Base-by-base conservation (phyloP, 2,797 vertebrate genomes). In the Notoglanidium macrostoma region DNA sequence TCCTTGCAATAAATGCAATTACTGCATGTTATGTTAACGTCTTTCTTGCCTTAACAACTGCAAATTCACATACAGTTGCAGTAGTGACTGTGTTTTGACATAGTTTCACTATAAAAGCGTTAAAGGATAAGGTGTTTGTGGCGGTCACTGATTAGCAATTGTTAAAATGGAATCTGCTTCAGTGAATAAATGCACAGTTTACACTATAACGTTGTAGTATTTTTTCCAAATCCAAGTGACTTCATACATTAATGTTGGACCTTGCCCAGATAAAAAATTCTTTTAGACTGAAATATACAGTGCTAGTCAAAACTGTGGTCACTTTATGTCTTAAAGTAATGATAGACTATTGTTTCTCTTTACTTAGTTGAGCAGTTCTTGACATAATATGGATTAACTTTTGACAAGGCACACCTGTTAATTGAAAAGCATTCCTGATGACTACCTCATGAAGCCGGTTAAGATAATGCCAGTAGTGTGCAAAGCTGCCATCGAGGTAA, bases 101-200 rank as follows among this genome's bases (percentile, higher is more conserved):
- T 63, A 61, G 55, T 74, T 63, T 55, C 12, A 29, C 40, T 82
- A 84, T 57, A 87, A 55, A 1, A 49, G 80, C 57, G 17, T 88
- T 88, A 49, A 86, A 59, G 83, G 76, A 59, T 12, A 29, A 67
- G 74, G 59, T 35, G 78, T 86, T 49, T n/a, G 65, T 63, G 35
- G 65, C 59, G 80, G 87, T 86, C 65, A 79, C 87, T 70, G 91
- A 92, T 91, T 91, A 91, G 87, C 54, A 89, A 77, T 89, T 89
- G 85, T 89, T 89, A 89, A 91, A 88, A 85, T 91, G 72, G 82
- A 79, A 89, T 81, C 89, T 92, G 90, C 89, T 87, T 92, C 92
- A 90, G 89, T 57, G 88, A 93, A 93, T 94, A 94, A 95, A 95
- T 89, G 73, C 83, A 92, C 85, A 90, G 89, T 88, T 92, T 91